phyloP scores from a whole-genome alignment of 2,113 vertebrate genomes.

The Anhinga anhinga region DNA sequence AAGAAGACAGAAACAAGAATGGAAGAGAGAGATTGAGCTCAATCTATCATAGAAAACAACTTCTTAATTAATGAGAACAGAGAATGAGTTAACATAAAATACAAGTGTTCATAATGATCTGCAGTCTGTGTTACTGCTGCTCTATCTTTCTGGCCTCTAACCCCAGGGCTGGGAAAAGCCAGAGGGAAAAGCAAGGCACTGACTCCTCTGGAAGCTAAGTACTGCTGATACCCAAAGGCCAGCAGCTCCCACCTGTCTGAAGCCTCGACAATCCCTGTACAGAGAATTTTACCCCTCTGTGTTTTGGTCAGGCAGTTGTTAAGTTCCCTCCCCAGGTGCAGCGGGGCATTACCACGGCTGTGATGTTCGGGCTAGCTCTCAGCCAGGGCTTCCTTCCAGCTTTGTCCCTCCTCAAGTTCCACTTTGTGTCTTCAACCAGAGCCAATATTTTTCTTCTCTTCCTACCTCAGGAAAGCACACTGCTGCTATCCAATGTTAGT shows the following conservation, averaged over 20 bases:
- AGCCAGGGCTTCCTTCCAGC: neutral
- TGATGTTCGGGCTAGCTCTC: neutral
- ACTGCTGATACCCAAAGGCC: neutral
- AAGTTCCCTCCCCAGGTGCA: neutral
- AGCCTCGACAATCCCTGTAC: neutral
- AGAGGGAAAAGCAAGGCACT: neutral
- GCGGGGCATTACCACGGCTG: rapidly evolving
- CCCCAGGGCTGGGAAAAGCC: neutral
- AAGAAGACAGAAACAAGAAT: neutral
- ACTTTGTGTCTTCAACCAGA: neutral
- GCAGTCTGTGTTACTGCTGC: neutral
- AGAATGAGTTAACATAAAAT: neutral
- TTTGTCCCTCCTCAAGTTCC: neutral
- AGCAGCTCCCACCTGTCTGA: neutral
- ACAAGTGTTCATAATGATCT: neutral
- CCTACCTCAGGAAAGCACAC: neutral
- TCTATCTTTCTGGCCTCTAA: neutral
- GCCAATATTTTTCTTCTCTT: neutral
- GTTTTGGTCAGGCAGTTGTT: neutral
- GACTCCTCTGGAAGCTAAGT: neutral
- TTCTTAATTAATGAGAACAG: neutral
- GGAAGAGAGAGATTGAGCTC: neutral
- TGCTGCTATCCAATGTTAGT: neutral
- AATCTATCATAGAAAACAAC: neutral
- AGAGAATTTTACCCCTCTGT: neutral